Conservation (phyloP, 2,113 vertebrate species). For the Gallinago paraguaiae region DNA sequence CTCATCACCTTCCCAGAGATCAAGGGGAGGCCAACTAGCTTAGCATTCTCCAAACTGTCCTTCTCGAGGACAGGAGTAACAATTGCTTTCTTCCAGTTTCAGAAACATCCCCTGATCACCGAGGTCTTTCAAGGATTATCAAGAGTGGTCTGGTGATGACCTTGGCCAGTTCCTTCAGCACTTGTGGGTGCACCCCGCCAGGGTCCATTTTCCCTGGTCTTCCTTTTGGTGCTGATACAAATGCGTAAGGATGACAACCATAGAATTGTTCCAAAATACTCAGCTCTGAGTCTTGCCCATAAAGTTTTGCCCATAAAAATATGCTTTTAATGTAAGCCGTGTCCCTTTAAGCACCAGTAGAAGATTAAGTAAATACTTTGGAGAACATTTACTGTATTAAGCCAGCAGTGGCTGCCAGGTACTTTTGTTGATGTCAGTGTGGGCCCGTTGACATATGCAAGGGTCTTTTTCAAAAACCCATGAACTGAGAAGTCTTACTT, state of each 20-base stretch:
- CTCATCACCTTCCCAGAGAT: neutral
- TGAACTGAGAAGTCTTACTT: neutral
- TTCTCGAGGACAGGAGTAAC: neutral
- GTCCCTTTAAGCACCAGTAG: neutral
- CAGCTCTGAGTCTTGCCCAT: neutral
- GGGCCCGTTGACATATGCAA: neutral
- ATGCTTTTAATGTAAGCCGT: neutral
- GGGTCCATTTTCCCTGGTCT: neutral
- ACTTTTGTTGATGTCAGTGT: neutral
- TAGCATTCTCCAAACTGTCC: neutral
- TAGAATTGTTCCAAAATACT: neutral
- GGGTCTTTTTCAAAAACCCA: neutral
- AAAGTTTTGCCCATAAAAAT: neutral
- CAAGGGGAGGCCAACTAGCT: neutral
- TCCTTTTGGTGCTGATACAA: neutral
- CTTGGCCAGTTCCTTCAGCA: neutral
- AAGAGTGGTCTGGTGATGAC: neutral
- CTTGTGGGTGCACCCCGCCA: neutral
- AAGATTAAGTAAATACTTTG: neutral
- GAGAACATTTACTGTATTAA: neutral
- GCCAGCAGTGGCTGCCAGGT: fast-evolving
- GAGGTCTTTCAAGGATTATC: neutral
- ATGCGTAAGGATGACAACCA: fast-evolving
- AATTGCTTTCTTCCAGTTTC: neutral
- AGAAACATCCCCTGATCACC: neutral